Percentiles rank a stretch among this genome's conserved stretches.
Conservation (phyloP, 1,140 invertebrate genomes). For the Drosophila malerkotliana region DNA sequence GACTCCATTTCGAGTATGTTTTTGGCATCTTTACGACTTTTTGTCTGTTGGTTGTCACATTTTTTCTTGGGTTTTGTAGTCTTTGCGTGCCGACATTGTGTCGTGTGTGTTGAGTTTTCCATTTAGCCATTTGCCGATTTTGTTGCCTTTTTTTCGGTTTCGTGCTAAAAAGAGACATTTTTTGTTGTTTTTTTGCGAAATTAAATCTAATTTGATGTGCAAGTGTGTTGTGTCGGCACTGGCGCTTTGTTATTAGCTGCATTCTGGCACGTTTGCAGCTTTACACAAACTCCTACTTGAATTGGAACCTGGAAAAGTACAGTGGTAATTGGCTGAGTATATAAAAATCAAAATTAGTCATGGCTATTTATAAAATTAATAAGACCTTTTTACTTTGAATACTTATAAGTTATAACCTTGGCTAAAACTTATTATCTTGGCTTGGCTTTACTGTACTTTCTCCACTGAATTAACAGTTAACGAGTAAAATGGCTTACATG, state of each 20-base stretch:
- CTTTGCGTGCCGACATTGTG: conserved; percentile 32
- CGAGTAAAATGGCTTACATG: conserved; percentile 53
- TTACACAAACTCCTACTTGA: neutral
- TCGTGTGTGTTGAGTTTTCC: conserved; percentile 6
- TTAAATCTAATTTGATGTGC: conserved; percentile 71
- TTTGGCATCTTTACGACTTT: conserved; percentile 51
- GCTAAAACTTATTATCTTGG: too few relatives aligned
- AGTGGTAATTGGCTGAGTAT: neutral
- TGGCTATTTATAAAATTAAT: neutral
- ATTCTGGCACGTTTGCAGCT: conserved; percentile 29
- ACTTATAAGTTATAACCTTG: too few relatives aligned
- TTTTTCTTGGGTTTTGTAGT: conserved; percentile 46
- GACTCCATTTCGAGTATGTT: conserved; percentile 65
- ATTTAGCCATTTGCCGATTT: conserved; percentile 17
- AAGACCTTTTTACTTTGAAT: too few relatives aligned
- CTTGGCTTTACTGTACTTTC: neutral
- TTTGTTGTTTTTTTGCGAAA: conserved; percentile 43
- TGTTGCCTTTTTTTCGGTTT: conserved; percentile 9
- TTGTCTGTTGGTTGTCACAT: conserved; percentile 52
- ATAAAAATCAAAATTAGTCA: neutral
- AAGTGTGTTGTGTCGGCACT: conserved; percentile 42
- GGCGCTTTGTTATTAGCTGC: conserved; percentile 38
- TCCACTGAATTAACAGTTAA: conserved; percentile 47
- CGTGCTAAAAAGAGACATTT: conserved; percentile 18
- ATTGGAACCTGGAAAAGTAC: conserved; percentile 10